Conservation (phyloP, 2,888 invertebrate genomes). For the Ormyrus pomaceus region DNA sequence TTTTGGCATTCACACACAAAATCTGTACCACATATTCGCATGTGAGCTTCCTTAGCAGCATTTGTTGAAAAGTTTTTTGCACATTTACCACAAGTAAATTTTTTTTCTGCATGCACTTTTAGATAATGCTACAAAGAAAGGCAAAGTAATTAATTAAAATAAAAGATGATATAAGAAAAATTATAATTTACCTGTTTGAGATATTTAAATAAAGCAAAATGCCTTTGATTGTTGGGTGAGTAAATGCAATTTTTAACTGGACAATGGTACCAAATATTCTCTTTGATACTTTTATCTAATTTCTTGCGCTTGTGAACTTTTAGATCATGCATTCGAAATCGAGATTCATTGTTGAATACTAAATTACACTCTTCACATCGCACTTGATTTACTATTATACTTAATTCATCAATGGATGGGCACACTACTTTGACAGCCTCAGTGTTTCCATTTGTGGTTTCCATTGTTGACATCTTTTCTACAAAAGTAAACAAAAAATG, state of each 20-base stretch:
- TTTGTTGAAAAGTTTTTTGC: constrained; percentile 74
- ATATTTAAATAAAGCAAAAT: constrained; percentile 72
- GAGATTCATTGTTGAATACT: constrained; percentile 69
- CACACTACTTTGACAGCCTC: constrained; percentile 65
- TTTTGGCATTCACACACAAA: constrained; percentile 72
- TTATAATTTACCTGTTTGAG: constrained; percentile 71
- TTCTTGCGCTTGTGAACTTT: constrained; percentile 70
- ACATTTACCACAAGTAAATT: constrained; percentile 70
- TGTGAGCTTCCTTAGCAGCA: constrained; percentile 72
- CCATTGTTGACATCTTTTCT: constrained; percentile 45
- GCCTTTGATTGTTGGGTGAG: constrained; percentile 65
- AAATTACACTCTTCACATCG: constrained; percentile 69
- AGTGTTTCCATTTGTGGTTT: not conserved
- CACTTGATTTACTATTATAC: constrained; percentile 70
- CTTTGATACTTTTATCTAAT: constrained; percentile 66
- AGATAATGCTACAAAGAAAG: constrained; percentile 71
- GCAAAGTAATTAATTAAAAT: constrained; percentile 4
- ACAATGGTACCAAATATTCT: constrained; percentile 70
- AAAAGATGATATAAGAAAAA: constrained; percentile 10
- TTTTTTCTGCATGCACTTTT: constrained; percentile 75
- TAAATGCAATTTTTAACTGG: constrained; percentile 71
- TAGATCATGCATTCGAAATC: constrained; percentile 70
- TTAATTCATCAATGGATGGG: constrained; percentile 69
- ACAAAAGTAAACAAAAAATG: not conserved
- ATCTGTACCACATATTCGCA: constrained; percentile 71